Evolutionary conservation across 2,113 vertebrate species (phyloP).

Genomic region (Petaurus breviceps): DNA sequence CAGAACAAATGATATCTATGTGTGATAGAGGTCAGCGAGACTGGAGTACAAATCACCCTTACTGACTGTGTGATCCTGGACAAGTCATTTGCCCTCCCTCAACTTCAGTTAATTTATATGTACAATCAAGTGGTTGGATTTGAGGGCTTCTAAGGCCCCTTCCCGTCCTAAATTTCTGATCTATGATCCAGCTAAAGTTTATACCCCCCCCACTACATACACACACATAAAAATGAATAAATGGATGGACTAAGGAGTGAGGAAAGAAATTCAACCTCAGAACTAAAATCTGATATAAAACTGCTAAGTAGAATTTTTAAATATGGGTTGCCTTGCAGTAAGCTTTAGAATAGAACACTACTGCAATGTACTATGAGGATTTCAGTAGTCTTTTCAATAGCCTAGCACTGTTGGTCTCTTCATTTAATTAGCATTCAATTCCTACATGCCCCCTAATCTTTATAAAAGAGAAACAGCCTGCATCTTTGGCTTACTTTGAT

Average conservation of each 20-base stretch:
- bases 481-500: not conserved
- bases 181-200: not conserved
- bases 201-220: not conserved
- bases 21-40: not conserved
- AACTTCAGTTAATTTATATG: not conserved
- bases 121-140: not conserved
- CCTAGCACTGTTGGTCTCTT: not conserved
- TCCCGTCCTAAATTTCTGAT: not conserved
- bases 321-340: not conserved
- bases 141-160: not conserved
- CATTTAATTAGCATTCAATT: not conserved
- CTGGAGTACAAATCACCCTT: not conserved
- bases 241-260: not conserved
- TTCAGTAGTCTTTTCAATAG: not conserved
- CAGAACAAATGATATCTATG: not conserved
- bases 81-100: not conserved
- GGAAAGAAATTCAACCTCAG: not conserved
- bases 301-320: not conserved
- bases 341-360: not conserved
- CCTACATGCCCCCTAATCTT: not conserved
- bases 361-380: not conserved
- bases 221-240: not conserved
- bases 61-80: not conserved
- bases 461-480: not conserved
- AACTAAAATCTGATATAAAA: not conserved